These are phyloP conservation scores for Caenorhabditis imperialis DNA, from an alignment of 2,888 invertebrate species.

Conservation along the genomic window DNA sequence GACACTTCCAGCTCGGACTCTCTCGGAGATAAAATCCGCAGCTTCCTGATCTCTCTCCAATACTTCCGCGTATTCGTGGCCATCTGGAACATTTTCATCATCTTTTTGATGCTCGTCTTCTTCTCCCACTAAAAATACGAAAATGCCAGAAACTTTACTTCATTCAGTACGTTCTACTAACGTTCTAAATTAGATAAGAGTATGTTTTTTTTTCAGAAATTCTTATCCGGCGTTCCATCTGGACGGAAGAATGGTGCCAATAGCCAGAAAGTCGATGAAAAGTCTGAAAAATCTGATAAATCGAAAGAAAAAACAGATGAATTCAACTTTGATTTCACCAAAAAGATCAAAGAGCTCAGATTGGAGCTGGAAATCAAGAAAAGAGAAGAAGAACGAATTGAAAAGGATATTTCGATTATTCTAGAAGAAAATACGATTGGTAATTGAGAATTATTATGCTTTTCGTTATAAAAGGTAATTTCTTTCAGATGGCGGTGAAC, in stretches of 20 bases:
- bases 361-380: slow-evolving; percentile 61
- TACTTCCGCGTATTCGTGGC: slow-evolving; percentile 79
- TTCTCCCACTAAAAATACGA: slow-evolving; percentile 67
- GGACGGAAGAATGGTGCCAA: slow-evolving; percentile 51
- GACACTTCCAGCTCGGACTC: slow-evolving; percentile 48
- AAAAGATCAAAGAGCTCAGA: slow-evolving; percentile 65
- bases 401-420: slow-evolving; percentile 67
- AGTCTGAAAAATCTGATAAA: neutral
- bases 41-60: slow-evolving; percentile 79
- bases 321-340: slow-evolving; percentile 37
- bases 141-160: slow-evolving; percentile 18
- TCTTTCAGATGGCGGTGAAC: slow-evolving; percentile 66
- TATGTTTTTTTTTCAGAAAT: slow-evolving; percentile 19
- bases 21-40: slow-evolving; percentile 75
- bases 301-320: slow-evolving; percentile 2
- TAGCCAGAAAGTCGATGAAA: too few species aligned
- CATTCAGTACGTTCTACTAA: slow-evolving; percentile 22
- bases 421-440: slow-evolving; percentile 58
- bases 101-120: slow-evolving; percentile 80
- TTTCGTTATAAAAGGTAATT: neutral
- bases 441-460: slow-evolving; percentile 10
- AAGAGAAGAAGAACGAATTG: slow-evolving; percentile 67
- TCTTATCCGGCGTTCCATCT: slow-evolving; percentile 31
- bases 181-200: neutral
- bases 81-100: slow-evolving; percentile 80